Evolutionary conservation across 2,888 invertebrate genomes (phyloP).

Genomic region (Drosophila greeni): DNA sequence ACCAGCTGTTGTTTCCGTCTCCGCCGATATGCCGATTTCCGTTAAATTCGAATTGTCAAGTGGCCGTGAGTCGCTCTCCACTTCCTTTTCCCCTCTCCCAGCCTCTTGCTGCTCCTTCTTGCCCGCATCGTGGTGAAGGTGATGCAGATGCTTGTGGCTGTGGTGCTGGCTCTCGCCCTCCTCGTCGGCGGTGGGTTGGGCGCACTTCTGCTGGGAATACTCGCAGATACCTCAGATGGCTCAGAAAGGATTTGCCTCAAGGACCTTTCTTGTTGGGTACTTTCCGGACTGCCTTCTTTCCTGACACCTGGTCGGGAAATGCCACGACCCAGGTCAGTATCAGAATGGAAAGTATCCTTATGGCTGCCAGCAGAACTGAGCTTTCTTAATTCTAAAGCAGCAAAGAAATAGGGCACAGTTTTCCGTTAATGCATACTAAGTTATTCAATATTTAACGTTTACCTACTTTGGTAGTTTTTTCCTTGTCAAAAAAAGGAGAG

Average conservation of each 20-base stretch:
- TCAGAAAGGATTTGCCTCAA: constrained; percentile 50
- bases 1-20: not conserved
- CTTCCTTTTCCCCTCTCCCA: constrained; percentile 17
- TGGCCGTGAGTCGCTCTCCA: constrained; percentile 61
- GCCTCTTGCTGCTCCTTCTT: constrained; percentile 5
- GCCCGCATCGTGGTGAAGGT: constrained; percentile 58
- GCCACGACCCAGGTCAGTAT: constrained; percentile 49
- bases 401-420: too few relatives aligned
- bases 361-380: too few relatives aligned
- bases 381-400: too few relatives aligned
- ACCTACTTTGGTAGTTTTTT: too few relatives aligned
- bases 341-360: constrained; percentile 52
- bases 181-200: too few relatives aligned
- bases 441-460: too few relatives aligned
- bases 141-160: constrained; percentile 66
- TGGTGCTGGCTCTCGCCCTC: constrained; percentile 36
- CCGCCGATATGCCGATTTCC: constrained; percentile 40
- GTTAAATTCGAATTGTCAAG: constrained; percentile 52
- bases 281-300: not conserved
- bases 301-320: constrained; percentile 45
- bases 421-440: too few relatives aligned
- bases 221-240: constrained; percentile 46
- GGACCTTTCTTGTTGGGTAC: constrained; percentile 44
- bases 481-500: too few relatives aligned
- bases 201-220: too few relatives aligned